phyloP scores from a whole-genome alignment of 2,113 vertebrate genomes.

The Alexandromys fortis region DNA sequence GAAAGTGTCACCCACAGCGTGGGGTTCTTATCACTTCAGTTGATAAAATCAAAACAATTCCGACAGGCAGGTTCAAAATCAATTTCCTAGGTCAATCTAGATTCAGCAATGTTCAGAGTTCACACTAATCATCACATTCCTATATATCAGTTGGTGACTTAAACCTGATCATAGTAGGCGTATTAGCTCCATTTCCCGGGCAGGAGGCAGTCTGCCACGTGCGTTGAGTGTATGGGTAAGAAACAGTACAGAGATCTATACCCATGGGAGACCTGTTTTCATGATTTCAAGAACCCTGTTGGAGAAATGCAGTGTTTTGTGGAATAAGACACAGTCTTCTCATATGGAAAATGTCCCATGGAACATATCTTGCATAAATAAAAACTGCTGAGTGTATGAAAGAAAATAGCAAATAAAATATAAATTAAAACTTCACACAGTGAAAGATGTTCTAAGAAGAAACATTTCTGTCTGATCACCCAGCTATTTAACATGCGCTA shows the following conservation, averaged over 20 bases:
- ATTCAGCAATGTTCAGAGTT: neutral
- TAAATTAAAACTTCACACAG: neutral
- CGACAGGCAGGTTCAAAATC: neutral
- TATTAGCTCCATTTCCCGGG: neutral
- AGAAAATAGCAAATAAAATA: neutral
- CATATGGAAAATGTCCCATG: neutral
- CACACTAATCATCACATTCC: neutral
- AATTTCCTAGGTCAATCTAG: neutral
- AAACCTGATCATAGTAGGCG: neutral
- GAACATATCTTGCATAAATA: neutral
- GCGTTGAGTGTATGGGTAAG: too few relatives aligned
- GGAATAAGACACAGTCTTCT: neutral
- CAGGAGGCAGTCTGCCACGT: neutral
- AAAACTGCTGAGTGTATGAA: neutral
- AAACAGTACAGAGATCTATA: neutral
- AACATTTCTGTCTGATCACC: neutral
- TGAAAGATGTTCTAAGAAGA: neutral
- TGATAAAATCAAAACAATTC: neutral
- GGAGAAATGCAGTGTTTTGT: neutral
- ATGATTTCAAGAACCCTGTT: neutral
- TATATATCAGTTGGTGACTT: neutral
- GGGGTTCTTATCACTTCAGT: neutral
- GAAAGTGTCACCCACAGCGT: too few relatives aligned
- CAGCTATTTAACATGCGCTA: neutral
- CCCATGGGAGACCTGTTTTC: neutral